A percentile compares a stretch with the other conserved stretches of the same genome.
These are phyloP conservation scores for Sapayoa aenigma DNA, from an alignment of 2,113 vertebrate genomes.

Conservation along the genomic window DNA sequence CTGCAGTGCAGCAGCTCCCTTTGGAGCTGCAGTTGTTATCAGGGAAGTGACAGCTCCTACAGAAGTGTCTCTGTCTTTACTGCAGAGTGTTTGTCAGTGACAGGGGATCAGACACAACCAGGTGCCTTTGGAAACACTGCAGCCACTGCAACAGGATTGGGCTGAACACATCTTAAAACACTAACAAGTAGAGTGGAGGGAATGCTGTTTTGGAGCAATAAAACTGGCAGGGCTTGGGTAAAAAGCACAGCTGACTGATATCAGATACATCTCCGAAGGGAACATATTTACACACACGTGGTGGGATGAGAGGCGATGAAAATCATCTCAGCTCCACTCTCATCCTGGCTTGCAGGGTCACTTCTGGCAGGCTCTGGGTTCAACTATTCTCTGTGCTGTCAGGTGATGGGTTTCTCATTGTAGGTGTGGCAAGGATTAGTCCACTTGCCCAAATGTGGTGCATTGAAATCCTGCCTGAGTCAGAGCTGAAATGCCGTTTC, in stretches of 20 bases:
- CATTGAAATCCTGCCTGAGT: neutral
- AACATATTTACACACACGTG: rapidly evolving
- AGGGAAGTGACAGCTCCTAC: neutral
- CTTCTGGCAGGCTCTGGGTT: neutral
- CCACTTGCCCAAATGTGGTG: neutral
- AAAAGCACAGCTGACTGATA: neutral
- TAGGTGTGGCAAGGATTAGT: neutral
- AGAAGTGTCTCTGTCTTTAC: neutral
- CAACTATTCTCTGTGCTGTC: neutral
- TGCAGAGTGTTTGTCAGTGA: neutral
- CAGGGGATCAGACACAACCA: neutral
- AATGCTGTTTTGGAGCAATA: neutral
- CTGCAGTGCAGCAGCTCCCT: neutral
- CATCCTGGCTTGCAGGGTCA: neutral
- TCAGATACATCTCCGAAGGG: neutral
- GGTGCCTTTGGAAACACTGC: neutral
- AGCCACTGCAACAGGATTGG: neutral
- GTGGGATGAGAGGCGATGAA: neutral
- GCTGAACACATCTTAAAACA: neutral
- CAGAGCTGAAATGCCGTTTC: neutral
- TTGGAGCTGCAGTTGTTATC: neutral
- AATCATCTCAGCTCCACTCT: neutral
- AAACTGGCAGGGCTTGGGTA: neutral
- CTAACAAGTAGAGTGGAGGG: neutral
- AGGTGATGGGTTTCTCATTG: neutral